Percentiles rank a stretch among this genome's conserved stretches.
These are phyloP conservation scores for Rhaphigaster nebulosa DNA, from an alignment of 2,888 invertebrate genomes.

Conservation along the genomic window DNA sequence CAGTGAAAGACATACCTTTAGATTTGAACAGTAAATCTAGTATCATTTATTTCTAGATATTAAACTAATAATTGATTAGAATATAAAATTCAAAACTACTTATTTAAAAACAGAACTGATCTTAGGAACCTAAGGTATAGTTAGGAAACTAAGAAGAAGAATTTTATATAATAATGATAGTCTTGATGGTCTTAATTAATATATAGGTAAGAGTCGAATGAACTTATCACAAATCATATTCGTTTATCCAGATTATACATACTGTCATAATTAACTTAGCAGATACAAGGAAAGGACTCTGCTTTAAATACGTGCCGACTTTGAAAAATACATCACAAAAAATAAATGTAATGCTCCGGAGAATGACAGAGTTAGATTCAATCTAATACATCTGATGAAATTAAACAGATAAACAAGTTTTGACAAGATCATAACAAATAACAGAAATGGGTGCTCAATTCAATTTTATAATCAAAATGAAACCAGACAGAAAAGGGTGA, in stretches of 20 bases:
- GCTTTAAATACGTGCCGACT: no score
- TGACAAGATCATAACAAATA: not conserved
- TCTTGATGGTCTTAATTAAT: not conserved
- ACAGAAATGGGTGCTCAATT: not conserved
- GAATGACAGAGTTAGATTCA: no score
- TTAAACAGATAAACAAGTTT: not conserved
- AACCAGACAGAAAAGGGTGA: slow-evolving; percentile 44
- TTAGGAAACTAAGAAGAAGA: not conserved
- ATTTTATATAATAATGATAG: not conserved
- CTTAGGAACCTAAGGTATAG: not conserved
- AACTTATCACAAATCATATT: not conserved
- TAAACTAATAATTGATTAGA: no score
- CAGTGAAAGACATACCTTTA: no score
- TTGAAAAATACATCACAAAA: not conserved
- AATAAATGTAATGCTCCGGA: not conserved
- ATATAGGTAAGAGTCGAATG: not conserved
- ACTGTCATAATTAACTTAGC: no score
- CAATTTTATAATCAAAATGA: not conserved
- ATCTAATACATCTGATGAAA: not conserved
- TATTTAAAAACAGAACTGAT: not conserved
- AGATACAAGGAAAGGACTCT: no score
- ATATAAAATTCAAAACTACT: not conserved
- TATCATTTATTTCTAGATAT: no score
- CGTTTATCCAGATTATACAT: not conserved
- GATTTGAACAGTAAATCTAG: no score